Base-by-base conservation (phyloP, 2,797 vertebrate genomes). In the Melopsittacus undulatus region DNA sequence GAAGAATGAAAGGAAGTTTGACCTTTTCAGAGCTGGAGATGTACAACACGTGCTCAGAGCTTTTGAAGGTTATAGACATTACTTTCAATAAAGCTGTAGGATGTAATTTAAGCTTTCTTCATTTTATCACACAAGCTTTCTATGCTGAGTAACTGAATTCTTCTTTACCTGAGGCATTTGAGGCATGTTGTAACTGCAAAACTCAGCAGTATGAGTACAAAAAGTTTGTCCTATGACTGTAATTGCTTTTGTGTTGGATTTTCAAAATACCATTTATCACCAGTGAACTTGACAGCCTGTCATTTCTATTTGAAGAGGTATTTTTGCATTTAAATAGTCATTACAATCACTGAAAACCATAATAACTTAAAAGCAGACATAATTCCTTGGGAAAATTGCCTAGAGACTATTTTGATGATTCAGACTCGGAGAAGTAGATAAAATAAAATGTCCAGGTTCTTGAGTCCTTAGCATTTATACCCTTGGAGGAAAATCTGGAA, bases 41-140 rank as follows among this genome's bases (percentile, higher is more conserved):
- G 83, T 75, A 75, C 8, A 54, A 83, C 57, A 81, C 77, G 19
- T 36, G 42, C 85, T 87, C 54, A 38, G 77, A 63, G 57, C 36
- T 93, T 92, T 34, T 90, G 79, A 83, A 94, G 87, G 79, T 87
- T 87, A 78, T 17, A 70, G 91, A 45, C 52, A 17, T 83, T 78
- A 74, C 51, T 95, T 95, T 91, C 83, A 87, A 32, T 84, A 80
- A 74, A 90, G 49, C 63, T 94, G 51, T 74, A 72, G 80, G 68
- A 90, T 74, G 30, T 49, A 72, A 73, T 23, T 93, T 64, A 81
- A 79, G 19, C 32, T 67, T 90, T 75, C 23, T 54, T 62, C 62
- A 21, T 43, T 72, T 57, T 38, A 54, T 45, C 68, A 51, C 52
- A 43, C 38, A 16, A 32, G 27, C 67, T 77, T 36, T 89, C 16